Conservation (phyloP, 2,113 vertebrate species). For the Nannospalax galili region DNA sequence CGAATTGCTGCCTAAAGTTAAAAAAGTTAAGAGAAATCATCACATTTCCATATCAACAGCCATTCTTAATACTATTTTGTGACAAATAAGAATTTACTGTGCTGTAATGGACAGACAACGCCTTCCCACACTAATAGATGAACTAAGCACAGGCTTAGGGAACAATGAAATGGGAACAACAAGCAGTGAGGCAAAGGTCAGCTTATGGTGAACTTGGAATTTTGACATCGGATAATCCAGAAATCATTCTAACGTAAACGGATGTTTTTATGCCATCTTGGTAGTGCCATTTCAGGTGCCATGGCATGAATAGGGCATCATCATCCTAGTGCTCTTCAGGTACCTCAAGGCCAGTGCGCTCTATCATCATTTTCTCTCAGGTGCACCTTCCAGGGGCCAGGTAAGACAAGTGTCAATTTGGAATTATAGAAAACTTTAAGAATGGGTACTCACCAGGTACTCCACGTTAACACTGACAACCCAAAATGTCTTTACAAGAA, state of each 20-base stretch:
- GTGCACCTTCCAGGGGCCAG: background rate
- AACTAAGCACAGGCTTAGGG: no score
- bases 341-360: no score
- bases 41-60: no score
- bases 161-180: rapidly evolving
- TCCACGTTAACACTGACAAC: background rate
- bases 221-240: background rate
- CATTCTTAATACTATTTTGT: no score
- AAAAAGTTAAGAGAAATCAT: conserved; percentile 27
- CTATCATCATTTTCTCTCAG: rapidly evolving
- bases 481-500: background rate
- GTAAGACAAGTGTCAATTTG: background rate
- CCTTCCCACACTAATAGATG: background rate
- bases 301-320: background rate
- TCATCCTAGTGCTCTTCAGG: background rate
- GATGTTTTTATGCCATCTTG: background rate
- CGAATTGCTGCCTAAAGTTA: conserved; percentile 95
- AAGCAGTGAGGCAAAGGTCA: rapidly evolving
- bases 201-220: no score
- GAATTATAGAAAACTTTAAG: background rate
- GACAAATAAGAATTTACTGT: background rate
- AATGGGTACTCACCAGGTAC: no score
- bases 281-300: background rate
- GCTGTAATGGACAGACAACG: background rate
- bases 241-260: no score